Evolutionary conservation across 2,888 invertebrate species (phyloP), one percentile per base, ranked within the genome.

Genomic region (Amaurobius ferox): DNA sequence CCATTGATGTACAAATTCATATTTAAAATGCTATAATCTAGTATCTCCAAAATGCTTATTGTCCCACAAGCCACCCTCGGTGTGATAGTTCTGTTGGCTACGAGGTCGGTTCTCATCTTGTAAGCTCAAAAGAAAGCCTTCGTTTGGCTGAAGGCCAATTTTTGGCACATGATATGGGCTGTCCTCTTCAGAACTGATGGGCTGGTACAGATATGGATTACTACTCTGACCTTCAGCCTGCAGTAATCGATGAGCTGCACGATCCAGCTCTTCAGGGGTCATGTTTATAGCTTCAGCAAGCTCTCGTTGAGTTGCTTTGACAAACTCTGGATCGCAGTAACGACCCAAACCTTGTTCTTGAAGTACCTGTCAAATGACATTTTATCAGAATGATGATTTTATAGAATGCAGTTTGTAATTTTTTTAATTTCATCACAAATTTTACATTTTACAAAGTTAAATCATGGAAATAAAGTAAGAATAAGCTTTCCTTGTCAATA

Each of bases 221-320:
- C 87, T 79, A 61, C 83, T 88, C 26, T 77, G 74, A 23, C 87
- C 40, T 55, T 87, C 88, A 19, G 88, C 88, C n/a, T 96, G 93
- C 81, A 97, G 93, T 79, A 97, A 93, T 90, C 96, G 95, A 91
- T 97, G 96, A 77, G 98, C 98, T 80, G 98, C 98, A 90, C 95
- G 94, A 91, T 98, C 98, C 96, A 98, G 96, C 92, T 98, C 97
- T 92, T 98, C 98, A 90, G 95, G 95, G 16, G 98, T 98, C 97
- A 98, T 96, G 91, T 98, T 97, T 89, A 97, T 93, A 6, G 98
- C 98, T 92, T 98, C 98, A 90, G 97, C 97, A 94, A 98, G 97
- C 92, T 98, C 98, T 88, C 95, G 94, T 62, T 98, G 97, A 67
- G 97, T 96, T 90, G 96, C 96, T 87, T 95, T 94, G 74, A 98